A percentile compares a stretch with the other conserved stretches of the same genome.
Conservation (phyloP, 30 jellyfish, hydroid and myxozoan genomes). For the Pseudorhiza aurosa region DNA sequence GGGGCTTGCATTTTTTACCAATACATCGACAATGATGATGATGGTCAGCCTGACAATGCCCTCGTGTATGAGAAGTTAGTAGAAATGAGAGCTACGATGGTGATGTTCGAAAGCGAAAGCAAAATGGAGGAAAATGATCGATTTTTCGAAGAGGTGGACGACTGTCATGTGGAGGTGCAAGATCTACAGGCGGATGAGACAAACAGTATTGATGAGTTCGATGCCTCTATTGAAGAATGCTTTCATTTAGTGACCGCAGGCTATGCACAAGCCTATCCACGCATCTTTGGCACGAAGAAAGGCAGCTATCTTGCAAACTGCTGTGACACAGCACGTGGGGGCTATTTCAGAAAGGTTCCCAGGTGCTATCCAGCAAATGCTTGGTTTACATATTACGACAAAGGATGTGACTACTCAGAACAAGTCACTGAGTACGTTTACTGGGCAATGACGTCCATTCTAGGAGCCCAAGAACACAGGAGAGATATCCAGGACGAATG, state of each 20-base stretch:
- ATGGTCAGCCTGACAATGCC: conserved; percentile 52
- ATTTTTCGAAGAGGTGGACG: not conserved
- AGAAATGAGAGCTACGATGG: conserved; percentile 44
- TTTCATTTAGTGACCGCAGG: conserved; percentile 34
- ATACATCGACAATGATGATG: conserved; percentile 59
- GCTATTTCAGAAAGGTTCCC: conserved; percentile 38
- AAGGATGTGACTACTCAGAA: conserved; percentile 32
- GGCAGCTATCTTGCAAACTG: conserved; percentile 43
- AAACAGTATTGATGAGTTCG: not conserved
- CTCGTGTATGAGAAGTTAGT: conserved; percentile 17
- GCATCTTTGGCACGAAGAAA: conserved; percentile 26
- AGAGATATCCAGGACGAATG: conserved; percentile 33
- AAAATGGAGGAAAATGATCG: not conserved
- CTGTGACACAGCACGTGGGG: conserved; percentile 66
- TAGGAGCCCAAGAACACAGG: conserved; percentile 56
- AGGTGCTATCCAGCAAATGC: conserved; percentile 40
- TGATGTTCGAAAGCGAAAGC: conserved; percentile 24
- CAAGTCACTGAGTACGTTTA: conserved; percentile 39
- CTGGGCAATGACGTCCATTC: conserved; percentile 60
- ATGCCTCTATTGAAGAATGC: conserved; percentile 45
- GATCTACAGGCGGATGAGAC: conserved; percentile 46
- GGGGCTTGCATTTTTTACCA: conserved; percentile 55
- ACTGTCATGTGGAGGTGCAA: conserved; percentile 10
- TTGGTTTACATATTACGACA: conserved; percentile 60
- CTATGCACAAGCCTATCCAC: conserved; percentile 34